phyloP scores from a whole-genome alignment of 2,113 vertebrate species.

The Phylloscopus whistleri region DNA sequence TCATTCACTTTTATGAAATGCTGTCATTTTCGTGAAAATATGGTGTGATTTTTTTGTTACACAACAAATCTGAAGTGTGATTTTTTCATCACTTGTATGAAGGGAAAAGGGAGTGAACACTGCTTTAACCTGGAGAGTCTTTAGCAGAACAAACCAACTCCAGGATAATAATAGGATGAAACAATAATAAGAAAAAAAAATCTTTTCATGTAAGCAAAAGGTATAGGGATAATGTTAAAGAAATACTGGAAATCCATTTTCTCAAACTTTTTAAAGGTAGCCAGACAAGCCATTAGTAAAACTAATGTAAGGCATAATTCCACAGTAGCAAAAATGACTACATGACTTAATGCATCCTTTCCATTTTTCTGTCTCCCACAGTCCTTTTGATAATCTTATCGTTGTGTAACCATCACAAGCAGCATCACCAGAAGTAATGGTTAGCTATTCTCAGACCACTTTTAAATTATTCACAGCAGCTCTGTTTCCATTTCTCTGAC shows the following conservation, averaged over 20 bases:
- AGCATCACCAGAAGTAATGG: constrained; percentile 43
- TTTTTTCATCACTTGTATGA: not conserved
- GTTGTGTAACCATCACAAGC: constrained; percentile 43
- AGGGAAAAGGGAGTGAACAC: not conserved
- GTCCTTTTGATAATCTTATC: constrained; percentile 36
- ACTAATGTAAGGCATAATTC: constrained; percentile 11
- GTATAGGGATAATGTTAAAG: not conserved
- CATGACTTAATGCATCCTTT: constrained; percentile 38
- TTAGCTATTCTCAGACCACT: constrained; percentile 58
- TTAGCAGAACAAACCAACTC: not conserved
- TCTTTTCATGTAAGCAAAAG: not conserved
- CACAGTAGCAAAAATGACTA: constrained; percentile 2
- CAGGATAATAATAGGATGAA: not conserved
- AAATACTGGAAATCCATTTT: constrained; percentile 38
- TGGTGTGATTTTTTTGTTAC: not conserved
- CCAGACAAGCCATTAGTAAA: constrained; percentile 44
- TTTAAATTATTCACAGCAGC: constrained; percentile 58
- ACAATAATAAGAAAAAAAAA: not conserved
- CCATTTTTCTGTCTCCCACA: constrained; percentile 38
- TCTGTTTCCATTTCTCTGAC: constrained; percentile 38
- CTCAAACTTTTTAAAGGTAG: constrained; percentile 20
- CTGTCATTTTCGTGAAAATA: not conserved
- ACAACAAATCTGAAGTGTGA: not conserved
- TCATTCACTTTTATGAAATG: not conserved
- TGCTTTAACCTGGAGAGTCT: not conserved